phyloP scores from a whole-genome alignment of 2,888 invertebrate genomes.

The Strigamia maritima region DNA sequence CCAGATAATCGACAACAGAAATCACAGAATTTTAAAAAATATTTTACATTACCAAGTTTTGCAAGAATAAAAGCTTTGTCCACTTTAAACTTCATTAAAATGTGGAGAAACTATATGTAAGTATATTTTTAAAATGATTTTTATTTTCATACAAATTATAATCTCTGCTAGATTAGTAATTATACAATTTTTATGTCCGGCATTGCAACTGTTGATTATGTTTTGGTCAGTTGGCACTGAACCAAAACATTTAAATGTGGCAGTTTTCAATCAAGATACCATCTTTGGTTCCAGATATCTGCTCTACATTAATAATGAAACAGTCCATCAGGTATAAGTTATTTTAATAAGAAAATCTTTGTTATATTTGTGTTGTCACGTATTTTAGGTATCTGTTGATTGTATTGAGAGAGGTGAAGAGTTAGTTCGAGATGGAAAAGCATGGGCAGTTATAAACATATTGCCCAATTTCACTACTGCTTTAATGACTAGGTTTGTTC shows the following conservation, averaged over 20 bases:
- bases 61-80: constrained; percentile 38
- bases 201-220: not conserved
- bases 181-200: not conserved
- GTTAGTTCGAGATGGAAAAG: not conserved
- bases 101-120: not conserved
- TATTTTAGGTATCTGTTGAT: no score
- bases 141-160: not conserved
- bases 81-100: no score
- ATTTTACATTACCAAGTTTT: no score
- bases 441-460: not conserved
- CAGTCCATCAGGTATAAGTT: not conserved
- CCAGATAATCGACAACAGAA: no score
- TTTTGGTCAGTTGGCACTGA: not conserved
- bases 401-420: not conserved
- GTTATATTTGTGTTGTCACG: no score
- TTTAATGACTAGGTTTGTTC: not conserved
- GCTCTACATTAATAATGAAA: not conserved
- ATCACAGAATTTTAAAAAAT: no score
- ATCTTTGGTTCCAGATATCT: not conserved
- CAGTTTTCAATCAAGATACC: not conserved
- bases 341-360: no score
- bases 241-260: not conserved
- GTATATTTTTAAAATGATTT: not conserved
- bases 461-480: no score
- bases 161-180: not conserved